Conservation (phyloP, 2,113 vertebrate genomes). For the Cyrtonyx montezumae region DNA sequence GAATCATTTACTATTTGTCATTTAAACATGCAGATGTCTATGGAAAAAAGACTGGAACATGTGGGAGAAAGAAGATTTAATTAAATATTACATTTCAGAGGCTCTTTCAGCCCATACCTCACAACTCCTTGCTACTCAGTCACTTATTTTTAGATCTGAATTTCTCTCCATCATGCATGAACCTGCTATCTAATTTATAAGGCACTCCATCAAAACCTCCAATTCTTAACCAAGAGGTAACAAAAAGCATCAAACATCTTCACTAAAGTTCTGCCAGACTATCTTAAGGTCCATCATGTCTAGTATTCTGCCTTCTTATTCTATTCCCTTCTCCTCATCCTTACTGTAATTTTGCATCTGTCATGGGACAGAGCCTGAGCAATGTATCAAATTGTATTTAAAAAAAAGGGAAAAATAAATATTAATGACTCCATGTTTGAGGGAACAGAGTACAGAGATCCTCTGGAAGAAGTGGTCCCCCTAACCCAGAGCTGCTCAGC, state of each 20-base stretch:
- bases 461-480: not conserved
- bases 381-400: not conserved
- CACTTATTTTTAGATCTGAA: slow-evolving; percentile 54
- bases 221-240: not conserved
- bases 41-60: not conserved
- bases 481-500: not conserved
- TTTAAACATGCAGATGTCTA: not conserved
- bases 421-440: not conserved
- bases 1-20: slow-evolving; percentile 26
- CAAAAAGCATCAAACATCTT: not conserved
- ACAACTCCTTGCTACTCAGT: not conserved
- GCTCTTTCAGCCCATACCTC: slow-evolving; percentile 15
- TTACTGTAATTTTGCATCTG: not conserved
- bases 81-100: slow-evolving; percentile 35
- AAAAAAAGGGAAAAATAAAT: not conserved
- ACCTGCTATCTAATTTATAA: slow-evolving; percentile 50
- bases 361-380: not conserved
- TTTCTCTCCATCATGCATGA: slow-evolving; percentile 11
- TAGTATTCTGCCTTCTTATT: not conserved
- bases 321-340: not conserved
- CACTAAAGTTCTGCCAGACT: not conserved
- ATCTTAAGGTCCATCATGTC: not conserved
- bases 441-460: not conserved
- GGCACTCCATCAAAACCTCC: slow-evolving; percentile 36
- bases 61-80: not conserved